Conservation (phyloP, 2,113 vertebrate species). For the Narcine bancroftii region DNA sequence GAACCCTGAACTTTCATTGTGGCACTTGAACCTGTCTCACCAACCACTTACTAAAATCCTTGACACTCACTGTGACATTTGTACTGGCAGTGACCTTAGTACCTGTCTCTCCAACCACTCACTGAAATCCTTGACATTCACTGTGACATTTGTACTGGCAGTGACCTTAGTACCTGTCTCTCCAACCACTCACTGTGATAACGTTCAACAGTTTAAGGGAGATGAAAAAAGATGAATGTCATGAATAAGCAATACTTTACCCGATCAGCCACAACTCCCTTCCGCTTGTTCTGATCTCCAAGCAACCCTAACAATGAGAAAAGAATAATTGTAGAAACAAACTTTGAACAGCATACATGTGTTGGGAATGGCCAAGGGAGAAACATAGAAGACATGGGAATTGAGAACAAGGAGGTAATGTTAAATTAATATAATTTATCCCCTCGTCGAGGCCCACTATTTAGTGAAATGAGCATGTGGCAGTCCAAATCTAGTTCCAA, state of each 20-base stretch:
- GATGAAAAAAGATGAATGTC: not conserved
- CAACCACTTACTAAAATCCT: too few species aligned
- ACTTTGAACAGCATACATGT: not conserved
- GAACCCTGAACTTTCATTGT: too few species aligned
- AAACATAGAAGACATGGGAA: not conserved
- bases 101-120: too few species aligned
- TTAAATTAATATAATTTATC: not conserved
- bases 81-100: too few species aligned
- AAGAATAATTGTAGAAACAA: not conserved
- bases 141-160: too few species aligned
- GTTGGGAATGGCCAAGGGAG: not conserved
- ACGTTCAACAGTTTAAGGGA: not conserved
- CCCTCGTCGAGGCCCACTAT: too few species aligned
- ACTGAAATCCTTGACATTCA: too few species aligned
- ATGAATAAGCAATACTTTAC: constrained; percentile 52
- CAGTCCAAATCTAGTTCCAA: not conserved
- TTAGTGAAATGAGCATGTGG: not conserved
- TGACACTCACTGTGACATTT: too few species aligned
- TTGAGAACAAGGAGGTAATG: too few species aligned
- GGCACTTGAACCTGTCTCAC: too few species aligned
- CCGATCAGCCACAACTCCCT: constrained; percentile 77
- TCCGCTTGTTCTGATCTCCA: constrained; percentile 76
- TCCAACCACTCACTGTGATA: not conserved
- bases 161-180: too few species aligned
- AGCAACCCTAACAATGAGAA: constrained; percentile 64